phyloP scores from a whole-genome alignment of 1,140 invertebrate genomes.

The Drosophila malerkotliana region DNA sequence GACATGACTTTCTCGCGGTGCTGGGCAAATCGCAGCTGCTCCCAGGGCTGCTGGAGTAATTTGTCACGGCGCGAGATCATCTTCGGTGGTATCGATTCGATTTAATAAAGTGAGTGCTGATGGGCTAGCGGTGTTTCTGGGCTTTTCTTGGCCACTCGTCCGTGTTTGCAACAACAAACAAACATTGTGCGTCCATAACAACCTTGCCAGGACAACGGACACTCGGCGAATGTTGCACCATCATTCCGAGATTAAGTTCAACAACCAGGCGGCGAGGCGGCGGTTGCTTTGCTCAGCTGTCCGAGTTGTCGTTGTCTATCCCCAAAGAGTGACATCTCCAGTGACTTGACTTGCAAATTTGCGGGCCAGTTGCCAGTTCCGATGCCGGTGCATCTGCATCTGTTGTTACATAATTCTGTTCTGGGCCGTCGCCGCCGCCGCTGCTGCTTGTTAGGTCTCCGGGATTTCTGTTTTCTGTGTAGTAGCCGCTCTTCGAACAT shows the following conservation, averaged over 20 bases:
- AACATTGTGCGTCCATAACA: constrained; percentile 75
- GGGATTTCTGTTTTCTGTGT: constrained; percentile 66
- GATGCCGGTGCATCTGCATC: constrained; percentile 28
- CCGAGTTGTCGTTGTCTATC: constrained; percentile 75
- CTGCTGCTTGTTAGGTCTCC: constrained; percentile 65
- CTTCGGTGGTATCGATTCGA: constrained; percentile 27
- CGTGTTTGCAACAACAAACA: constrained; percentile 66
- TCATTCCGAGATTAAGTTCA: constrained; percentile 79
- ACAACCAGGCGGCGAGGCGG: constrained; percentile 40
- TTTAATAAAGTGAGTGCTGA: constrained; percentile 15
- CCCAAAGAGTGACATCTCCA: constrained; percentile 71
- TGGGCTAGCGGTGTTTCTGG: constrained; percentile 10
- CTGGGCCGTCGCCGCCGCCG: constrained; percentile 54
- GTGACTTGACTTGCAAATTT: constrained; percentile 80
- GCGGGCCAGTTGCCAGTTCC: constrained; percentile 34
- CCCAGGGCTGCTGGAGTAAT: constrained; percentile 84
- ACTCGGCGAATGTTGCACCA: constrained; percentile 72
- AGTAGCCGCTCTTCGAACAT: constrained; percentile 62
- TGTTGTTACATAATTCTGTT: constrained; percentile 79
- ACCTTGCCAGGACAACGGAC: constrained; percentile 79
- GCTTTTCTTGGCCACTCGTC: neutral
- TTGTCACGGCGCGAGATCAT: constrained; percentile 85
- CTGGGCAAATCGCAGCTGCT: constrained; percentile 84
- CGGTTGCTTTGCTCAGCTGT: constrained; percentile 77
- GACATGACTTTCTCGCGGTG: constrained; percentile 84